Evolutionary conservation across 2,797 vertebrate species (phyloP), one percentile per base, ranked within the genome.

Genomic region (Nasua narica): DNA sequence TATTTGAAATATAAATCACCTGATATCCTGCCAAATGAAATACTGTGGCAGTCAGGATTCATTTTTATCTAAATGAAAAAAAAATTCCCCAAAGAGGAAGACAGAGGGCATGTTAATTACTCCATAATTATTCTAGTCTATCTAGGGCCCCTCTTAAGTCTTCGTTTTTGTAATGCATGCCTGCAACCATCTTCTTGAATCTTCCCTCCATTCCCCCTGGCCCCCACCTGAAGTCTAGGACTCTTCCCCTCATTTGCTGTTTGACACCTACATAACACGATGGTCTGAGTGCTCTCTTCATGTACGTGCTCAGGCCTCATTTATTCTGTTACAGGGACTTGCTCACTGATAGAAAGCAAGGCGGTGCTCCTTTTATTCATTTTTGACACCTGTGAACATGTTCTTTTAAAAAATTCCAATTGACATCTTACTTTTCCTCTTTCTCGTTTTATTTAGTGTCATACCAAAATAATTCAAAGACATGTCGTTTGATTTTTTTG

Each of bases 171-270:
- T 85, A 90, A 67, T 43, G 32, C 94, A 81, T 91, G 87, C 46
- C 89, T 95, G 72, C 90, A 98, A 98, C 98, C 98, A 98, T 97
- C 95, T 97, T 97, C 98, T 96, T 76, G 98, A 96, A 98, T 98
- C 90, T 98, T 94, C 95, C 89, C 0, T 40, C 40, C 4, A 97
- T 98, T 96, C 13, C 6, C 91, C 95, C 84, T 37, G 1, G 48
- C 2, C 6, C 32, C 25, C 48, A 10, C 2, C n/a, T 29, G 69
- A 98, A 98, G 94, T 32, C 96, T 70, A 78, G 91, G 90, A 94
- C 83, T 97, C 78, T 96, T 97, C 96, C n/a, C 67, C 90, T 97
- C 50, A 77, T 95, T 98, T 98, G 96, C 97, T 97, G 90, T 89
- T 97, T 48, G 94, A 77, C 93, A 54, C 94, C 93, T 90, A 92